Evolutionary conservation across 2,797 vertebrate species (phyloP).

Genomic region (Carduelis carduelis): DNA sequence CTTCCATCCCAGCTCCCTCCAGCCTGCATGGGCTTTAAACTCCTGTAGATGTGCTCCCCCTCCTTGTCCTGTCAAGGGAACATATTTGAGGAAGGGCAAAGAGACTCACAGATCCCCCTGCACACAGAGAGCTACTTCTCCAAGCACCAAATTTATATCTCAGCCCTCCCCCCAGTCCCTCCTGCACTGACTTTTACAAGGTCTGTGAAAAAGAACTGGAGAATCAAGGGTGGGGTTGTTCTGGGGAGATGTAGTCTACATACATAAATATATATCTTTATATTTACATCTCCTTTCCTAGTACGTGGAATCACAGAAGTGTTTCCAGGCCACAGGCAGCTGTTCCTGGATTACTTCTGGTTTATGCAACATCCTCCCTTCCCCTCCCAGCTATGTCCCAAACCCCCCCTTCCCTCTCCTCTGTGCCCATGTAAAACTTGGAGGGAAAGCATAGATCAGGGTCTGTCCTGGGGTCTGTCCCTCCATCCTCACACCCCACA

Average conservation of each 20-base stretch:
- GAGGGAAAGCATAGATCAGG: not conserved
- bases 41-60: not conserved
- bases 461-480: not conserved
- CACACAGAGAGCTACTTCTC: not conserved
- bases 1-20: not conserved
- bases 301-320: slow-evolving; percentile 50
- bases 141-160: not conserved
- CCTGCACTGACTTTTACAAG: not conserved
- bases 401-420: not conserved
- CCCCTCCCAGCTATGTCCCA: not conserved
- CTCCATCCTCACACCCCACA: not conserved
- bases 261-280: not conserved
- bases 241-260: not conserved
- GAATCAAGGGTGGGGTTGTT: not conserved
- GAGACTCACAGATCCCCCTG: not conserved
- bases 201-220: not conserved
- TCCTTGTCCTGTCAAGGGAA: not conserved
- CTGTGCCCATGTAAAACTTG: fast-evolving
- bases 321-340: slow-evolving; percentile 64
- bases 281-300: slow-evolving; percentile 23
- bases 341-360: slow-evolving; percentile 42
- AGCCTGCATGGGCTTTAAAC: not conserved
- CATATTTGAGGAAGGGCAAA: not conserved
- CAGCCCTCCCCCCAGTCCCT: not conserved
- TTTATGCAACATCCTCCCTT: slow-evolving; percentile 9